Evolutionary conservation across 1,140 invertebrate genomes (phyloP), one percentile per base, ranked within the genome.

Genomic region (Helicoverpa armigera): DNA sequence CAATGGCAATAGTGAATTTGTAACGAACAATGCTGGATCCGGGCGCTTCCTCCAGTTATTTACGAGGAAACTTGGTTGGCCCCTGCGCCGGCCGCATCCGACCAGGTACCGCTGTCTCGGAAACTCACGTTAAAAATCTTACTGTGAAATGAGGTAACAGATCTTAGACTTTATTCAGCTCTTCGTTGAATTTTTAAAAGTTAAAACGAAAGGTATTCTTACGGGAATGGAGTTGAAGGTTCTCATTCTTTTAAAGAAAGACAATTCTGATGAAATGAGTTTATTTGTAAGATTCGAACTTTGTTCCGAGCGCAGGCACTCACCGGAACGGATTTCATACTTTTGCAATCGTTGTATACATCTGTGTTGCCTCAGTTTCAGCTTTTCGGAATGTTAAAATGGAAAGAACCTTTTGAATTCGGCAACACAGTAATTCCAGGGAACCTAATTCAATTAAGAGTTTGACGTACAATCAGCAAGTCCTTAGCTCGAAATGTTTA

Each of bases 81-180:
- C 73, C 43, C 12, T 7, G 35, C 35, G 35, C 35, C 35, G 35
- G 35, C 35, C 35, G 4, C 18, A 50, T 50, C 43, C 43, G 23
- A 43, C 9, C 70, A 73, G 43, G 43, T 60, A 76, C 54, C 23
- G 14, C 70, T 51, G 60, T 29, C 56, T 76, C 73, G n/a, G 18
- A 48, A 61, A 76, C 73, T 76, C 73, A 61, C 43, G 73, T 63
- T 76, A 63, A 76, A 73, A 76, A 76, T 76, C 73, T 76, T 63
- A 76, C 73, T 76, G 73, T 76, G 43, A 61, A 76, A 76, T 76
- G 73, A 76, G 73, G 73, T 76, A 76, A 63, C 73, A 63, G 73
- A 76, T 76, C 58, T 63, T 51, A 16, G 56, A 76, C 73, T 76
- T 61, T 76, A 76, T 76, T 76, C 58, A 63, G 73, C 56, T 50